These are phyloP conservation scores for Kryptolebias marmoratus DNA, from an alignment of 2,113 vertebrate genomes.

Conservation along the genomic window DNA sequence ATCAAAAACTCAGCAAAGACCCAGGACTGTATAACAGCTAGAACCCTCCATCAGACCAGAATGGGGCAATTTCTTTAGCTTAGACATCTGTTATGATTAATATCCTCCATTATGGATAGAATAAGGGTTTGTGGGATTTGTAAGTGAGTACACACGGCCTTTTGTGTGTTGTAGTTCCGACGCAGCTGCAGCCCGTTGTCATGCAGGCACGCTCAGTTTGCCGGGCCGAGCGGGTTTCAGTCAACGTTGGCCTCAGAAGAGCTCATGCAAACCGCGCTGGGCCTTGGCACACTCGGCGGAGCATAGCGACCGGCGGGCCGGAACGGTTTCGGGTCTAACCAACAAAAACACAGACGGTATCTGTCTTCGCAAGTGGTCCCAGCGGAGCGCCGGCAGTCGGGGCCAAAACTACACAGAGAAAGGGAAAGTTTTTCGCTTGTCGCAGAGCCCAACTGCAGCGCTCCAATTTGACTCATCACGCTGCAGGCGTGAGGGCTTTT, in stretches of 20 bases:
- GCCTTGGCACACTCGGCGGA: not conserved
- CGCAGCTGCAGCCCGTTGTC: not conserved
- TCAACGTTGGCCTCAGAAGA: not conserved
- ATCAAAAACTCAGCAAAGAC: too few relatives aligned
- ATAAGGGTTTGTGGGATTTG: too few relatives aligned
- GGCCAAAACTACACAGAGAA: slow-evolving; percentile 12
- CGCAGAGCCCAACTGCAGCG: slow-evolving; percentile 55
- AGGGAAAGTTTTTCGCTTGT: slow-evolving; percentile 60
- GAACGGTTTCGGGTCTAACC: slow-evolving; percentile 55
- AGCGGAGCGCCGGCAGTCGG: slow-evolving; percentile 23
- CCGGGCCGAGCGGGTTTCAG: slow-evolving; percentile 1
- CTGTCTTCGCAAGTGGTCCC: slow-evolving; percentile 42
- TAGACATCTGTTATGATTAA: too few relatives aligned
- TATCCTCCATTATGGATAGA: too few relatives aligned
- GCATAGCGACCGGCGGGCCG: slow-evolving; percentile 20
- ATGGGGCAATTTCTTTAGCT: too few relatives aligned
- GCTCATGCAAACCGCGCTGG: not conserved
- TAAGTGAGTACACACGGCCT: too few relatives aligned
- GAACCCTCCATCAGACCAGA: too few relatives aligned
- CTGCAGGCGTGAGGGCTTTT: slow-evolving; percentile 38
- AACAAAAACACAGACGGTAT: slow-evolving; percentile 40
- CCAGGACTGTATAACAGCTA: too few relatives aligned
- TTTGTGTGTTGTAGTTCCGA: too few relatives aligned
- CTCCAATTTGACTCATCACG: slow-evolving; percentile 32
- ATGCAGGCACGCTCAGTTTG: not conserved